phyloP scores from a whole-genome alignment of 2,797 vertebrate genomes.

The Chrysocyon brachyurus region DNA sequence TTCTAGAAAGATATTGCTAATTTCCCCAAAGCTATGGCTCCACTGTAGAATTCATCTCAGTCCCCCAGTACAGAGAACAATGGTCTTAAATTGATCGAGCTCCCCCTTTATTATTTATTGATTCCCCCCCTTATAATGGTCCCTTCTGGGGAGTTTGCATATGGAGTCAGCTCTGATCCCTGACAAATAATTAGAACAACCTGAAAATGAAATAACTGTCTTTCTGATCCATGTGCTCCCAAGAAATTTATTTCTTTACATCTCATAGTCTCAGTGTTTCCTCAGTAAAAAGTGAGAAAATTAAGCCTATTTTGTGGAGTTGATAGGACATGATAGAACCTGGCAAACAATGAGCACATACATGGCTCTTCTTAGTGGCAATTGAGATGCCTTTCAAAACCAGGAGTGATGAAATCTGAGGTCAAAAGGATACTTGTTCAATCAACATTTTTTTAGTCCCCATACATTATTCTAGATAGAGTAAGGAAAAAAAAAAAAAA shows the following conservation, averaged over 20 bases:
- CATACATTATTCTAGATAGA: background rate
- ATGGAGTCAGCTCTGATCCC: background rate
- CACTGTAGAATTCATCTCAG: constrained; percentile 1
- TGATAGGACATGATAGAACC: background rate
- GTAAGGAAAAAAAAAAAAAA: background rate
- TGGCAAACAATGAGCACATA: too few species aligned
- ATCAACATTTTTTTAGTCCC: background rate
- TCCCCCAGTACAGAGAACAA: background rate
- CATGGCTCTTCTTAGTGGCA: background rate
- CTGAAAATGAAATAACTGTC: background rate
- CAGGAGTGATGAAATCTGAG: background rate
- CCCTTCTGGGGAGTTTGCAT: background rate
- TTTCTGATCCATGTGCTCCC: background rate
- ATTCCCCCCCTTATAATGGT: background rate
- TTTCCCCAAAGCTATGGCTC: constrained; percentile 9
- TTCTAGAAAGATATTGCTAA: constrained; percentile 46
- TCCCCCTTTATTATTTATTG: background rate
- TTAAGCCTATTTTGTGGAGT: background rate
- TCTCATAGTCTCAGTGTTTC: constrained; percentile 20
- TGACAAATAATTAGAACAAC: background rate
- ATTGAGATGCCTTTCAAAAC: background rate
- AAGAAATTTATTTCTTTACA: background rate
- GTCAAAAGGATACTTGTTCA: background rate
- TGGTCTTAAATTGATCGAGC: background rate
- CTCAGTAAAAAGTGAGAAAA: background rate